Percentiles rank a stretch among this genome's conserved stretches.
phyloP scores from a whole-genome alignment of 2,888 invertebrate genomes.

The Ophion ellenae region DNA sequence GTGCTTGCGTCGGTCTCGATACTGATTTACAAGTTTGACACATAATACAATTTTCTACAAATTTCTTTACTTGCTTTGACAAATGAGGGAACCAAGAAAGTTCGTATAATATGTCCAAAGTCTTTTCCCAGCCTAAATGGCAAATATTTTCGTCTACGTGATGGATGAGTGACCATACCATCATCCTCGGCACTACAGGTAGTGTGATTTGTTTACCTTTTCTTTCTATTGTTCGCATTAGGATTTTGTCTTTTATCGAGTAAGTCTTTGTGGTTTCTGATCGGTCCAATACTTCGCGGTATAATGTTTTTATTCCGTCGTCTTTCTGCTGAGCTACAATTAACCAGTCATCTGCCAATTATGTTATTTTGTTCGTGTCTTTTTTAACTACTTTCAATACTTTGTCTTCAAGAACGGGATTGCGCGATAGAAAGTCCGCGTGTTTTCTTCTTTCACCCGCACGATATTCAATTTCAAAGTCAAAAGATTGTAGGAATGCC shows the following conservation, averaged over 20 bases:
- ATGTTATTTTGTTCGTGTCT: not conserved
- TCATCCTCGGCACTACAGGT: conserved; percentile 56
- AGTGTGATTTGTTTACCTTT: conserved; percentile 51
- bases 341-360: conserved; percentile 55
- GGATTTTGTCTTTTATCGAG: conserved; percentile 51
- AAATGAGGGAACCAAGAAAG: conserved; percentile 76
- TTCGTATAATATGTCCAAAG: conserved; percentile 63
- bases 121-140: conserved; percentile 53
- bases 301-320: conserved; percentile 34
- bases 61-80: conserved; percentile 74
- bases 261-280: conserved; percentile 51
- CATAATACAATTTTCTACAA: conserved; percentile 75
- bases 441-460: conserved; percentile 58
- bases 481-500: conserved; percentile 62
- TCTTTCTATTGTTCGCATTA: conserved; percentile 67
- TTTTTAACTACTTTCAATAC: conserved; percentile 4
- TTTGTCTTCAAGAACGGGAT: conserved; percentile 19
- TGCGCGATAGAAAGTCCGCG: conserved; percentile 61
- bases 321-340: conserved; percentile 63
- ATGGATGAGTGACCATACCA: conserved; percentile 60
- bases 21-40: conserved; percentile 74
- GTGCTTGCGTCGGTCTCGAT: conserved; percentile 72
- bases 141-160: conserved; percentile 57
- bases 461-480: too few relatives aligned
- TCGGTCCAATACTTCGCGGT: conserved; percentile 36